Evolutionary conservation across 1,140 invertebrate genomes (phyloP), one percentile per base, ranked within the genome.

Genomic region (Zaprionus kolodkinae): DNA sequence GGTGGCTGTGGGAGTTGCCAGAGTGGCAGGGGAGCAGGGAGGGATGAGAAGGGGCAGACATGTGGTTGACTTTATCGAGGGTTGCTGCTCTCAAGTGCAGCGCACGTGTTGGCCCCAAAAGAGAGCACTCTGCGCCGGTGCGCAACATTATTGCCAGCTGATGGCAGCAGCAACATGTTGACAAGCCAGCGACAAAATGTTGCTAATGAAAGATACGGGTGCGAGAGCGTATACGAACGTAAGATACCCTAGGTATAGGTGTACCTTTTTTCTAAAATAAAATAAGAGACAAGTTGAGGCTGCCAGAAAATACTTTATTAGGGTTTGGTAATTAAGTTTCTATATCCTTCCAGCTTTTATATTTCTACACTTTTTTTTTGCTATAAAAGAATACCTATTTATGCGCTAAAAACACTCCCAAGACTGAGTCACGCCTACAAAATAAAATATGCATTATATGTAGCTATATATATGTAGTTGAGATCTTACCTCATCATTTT

Each of bases 111-210:
- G 40, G n/a, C 40, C n/a, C 6, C n/a, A 21, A 21, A 21, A 43
- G 13, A 43, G 52, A 80, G 67, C 83, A 77, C 64, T 50, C 61
- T 88, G 84, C 84, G 84, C 85, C 85, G 78, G 78, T 73, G 72
- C 71, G 73, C 62, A 77, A 73, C 61, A 50, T 50, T 25, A n/a
- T 15, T 21, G 17, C 17, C 45, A 48, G 45, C 45, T 48, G 45
- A 17, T 9, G 7, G 10, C 10, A 5, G 17, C 15, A n/a, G 45
- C n/a, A 36, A 15, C 40, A 65, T 66, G 52, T 56, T 66, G 66
- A 56, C 7, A 43, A 15, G n/a, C 0, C n/a, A 43, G n/a, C 6
- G 2, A 15, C n/a, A 43, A 12, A 25, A 65, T 66, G 52, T 56
- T 66, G 72, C 64, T 3, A 43, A 43, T 4, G 12, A 40, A 0